phyloP scores from a whole-genome alignment of 1,140 invertebrate species.

The Diploscapter pachys region DNA sequence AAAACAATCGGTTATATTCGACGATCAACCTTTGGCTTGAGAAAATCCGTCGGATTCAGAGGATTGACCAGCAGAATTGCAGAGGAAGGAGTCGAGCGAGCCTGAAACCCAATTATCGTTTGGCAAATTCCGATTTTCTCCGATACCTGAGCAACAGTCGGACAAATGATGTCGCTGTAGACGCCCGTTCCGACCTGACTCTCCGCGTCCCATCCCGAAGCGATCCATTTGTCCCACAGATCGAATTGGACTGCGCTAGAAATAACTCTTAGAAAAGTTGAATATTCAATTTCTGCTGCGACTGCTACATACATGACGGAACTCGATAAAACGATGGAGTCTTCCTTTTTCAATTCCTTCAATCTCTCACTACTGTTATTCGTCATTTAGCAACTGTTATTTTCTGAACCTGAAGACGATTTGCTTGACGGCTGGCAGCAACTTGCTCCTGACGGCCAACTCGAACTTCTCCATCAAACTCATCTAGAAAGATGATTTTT shows the following conservation, averaged over 20 bases:
- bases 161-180: neutral
- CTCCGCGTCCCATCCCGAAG: neutral
- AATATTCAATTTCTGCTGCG: too few relatives aligned
- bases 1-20: too few relatives aligned
- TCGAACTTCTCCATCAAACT: conserved; percentile 8
- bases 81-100: too few relatives aligned
- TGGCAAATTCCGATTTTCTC: neutral
- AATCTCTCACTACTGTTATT: too few relatives aligned
- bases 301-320: too few relatives aligned
- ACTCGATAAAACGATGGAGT: too few relatives aligned
- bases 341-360: too few relatives aligned
- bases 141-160: neutral
- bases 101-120: too few relatives aligned
- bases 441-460: neutral
- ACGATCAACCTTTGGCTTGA: neutral
- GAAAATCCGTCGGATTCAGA: conserved; percentile 2
- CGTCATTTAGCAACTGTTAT: too few relatives aligned
- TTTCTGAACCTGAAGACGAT: neutral
- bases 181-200: neutral
- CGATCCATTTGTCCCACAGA: conserved; percentile 5
- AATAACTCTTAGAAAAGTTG: too few relatives aligned
- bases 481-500: neutral
- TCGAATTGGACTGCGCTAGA: neutral
- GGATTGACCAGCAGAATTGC: neutral
- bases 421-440: neutral